Evolutionary conservation across 2,797 vertebrate genomes (phyloP).

Genomic region (Galago senegalensis): DNA sequence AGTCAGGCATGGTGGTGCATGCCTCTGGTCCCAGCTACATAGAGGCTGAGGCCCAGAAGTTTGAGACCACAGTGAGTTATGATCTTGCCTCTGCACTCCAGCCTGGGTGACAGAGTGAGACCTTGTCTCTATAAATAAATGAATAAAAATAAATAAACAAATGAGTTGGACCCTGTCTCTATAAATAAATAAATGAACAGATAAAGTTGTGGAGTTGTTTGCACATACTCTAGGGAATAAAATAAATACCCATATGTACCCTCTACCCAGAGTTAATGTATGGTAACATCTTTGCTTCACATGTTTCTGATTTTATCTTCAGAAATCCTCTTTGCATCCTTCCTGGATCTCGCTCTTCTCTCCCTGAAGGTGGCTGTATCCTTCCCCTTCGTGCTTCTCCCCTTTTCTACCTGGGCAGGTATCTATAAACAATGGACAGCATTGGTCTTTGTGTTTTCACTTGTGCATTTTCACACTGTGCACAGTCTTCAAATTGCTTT

Average conservation of each 20-base stretch:
- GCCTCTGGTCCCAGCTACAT: neutral
- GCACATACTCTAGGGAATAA: neutral
- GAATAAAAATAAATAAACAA: neutral
- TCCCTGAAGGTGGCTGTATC: neutral
- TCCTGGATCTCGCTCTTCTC: neutral
- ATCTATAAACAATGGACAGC: neutral
- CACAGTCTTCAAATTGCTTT: neutral
- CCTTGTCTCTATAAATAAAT: too few species aligned
- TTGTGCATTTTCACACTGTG: neutral
- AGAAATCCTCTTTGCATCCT: neutral
- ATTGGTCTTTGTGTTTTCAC: neutral
- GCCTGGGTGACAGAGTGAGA: neutral
- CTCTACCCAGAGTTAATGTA: neutral
- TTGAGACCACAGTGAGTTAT: neutral
- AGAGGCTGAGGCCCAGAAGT: neutral
- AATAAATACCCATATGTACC: neutral
- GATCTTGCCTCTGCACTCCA: neutral
- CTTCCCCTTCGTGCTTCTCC: neutral
- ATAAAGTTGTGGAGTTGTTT: neutral
- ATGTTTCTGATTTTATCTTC: slow-evolving; percentile 9
- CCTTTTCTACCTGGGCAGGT: neutral
- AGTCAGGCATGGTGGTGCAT: neutral
- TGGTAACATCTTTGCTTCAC: neutral
- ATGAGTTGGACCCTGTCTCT: neutral
- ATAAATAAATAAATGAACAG: neutral